A percentile compares a stretch with the other conserved stretches of the same genome.
phyloP scores from a whole-genome alignment of 2,113 vertebrate species.

The Tautogolabrus adspersus region DNA sequence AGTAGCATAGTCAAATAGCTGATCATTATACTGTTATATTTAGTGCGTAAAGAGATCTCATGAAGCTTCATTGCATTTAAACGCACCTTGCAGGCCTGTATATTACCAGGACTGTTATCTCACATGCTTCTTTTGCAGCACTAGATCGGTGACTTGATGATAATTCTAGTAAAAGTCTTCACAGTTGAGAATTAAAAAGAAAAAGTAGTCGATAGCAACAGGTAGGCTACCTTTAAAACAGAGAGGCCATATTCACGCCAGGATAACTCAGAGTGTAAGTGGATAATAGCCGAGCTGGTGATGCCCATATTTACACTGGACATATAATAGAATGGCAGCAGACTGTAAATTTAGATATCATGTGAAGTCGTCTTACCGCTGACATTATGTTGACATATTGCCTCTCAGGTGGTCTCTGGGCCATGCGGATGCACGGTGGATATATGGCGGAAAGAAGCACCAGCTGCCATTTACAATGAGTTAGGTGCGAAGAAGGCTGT shows the following conservation, averaged over 20 bases:
- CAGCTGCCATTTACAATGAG: constrained; percentile 65
- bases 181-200: constrained; percentile 1
- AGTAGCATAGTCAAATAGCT: neutral
- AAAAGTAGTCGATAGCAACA: constrained; percentile 57
- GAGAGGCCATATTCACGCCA: constrained; percentile 28
- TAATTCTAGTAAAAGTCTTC: constrained; percentile 17
- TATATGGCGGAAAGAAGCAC: constrained; percentile 47
- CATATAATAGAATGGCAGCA: constrained; percentile 56
- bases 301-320: constrained; percentile 61
- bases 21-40: constrained; percentile 7
- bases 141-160: neutral
- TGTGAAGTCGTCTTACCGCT: constrained; percentile 71
- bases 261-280: constrained; percentile 47
- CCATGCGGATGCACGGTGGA: constrained; percentile 50
- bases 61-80: constrained; percentile 15
- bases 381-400: constrained; percentile 76
- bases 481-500: constrained; percentile 44
- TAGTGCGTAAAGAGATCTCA: constrained; percentile 1
- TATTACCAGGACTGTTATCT: constrained; percentile 28
- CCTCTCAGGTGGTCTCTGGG: constrained; percentile 75
- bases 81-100: constrained; percentile 21
- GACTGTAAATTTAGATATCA: constrained; percentile 74
- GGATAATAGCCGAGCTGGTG: constrained; percentile 63
- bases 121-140: neutral
- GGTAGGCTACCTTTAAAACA: constrained; percentile 47